A percentile compares a stretch with the other conserved stretches of the same genome.
phyloP scores from a whole-genome alignment of 37 sponge, comb jelly and placozoan genomes.

The Theonella swinhoei region DNA sequence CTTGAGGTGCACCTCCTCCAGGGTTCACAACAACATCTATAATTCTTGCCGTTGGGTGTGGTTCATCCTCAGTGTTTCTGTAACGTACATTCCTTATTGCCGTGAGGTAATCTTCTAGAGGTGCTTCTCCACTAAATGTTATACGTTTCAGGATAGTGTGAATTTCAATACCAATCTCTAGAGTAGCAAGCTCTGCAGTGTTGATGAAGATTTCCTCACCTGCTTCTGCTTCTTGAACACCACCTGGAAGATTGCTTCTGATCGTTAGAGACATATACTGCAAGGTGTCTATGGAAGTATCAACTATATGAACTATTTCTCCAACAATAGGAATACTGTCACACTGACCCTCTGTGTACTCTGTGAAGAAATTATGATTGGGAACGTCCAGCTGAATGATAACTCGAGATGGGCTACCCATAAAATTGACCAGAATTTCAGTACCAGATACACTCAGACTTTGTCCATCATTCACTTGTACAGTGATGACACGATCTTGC shows the following conservation, averaged over 20 bases:
- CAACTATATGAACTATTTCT: constrained; percentile 46
- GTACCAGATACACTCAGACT: not conserved
- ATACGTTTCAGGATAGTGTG: constrained; percentile 58
- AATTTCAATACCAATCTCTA: constrained; percentile 53
- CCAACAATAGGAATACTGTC: constrained; percentile 10
- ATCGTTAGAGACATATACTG: constrained; percentile 55
- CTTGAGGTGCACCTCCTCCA: constrained; percentile 74
- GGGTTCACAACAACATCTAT: constrained; percentile 69
- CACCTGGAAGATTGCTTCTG: constrained; percentile 22
- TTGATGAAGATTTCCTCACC: constrained; percentile 28
- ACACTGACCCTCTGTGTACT: constrained; percentile 34
- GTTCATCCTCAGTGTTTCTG: constrained; percentile 65
- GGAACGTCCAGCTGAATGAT: constrained; percentile 68
- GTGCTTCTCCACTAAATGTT: constrained; percentile 45
- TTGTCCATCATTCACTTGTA: not conserved
- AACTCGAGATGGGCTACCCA: constrained; percentile 37
- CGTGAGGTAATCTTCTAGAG: constrained; percentile 28
- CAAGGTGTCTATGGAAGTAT: constrained; percentile 55
- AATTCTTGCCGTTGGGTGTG: constrained; percentile 46
- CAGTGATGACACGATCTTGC: constrained; percentile 44
- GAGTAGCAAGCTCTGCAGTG: not conserved
- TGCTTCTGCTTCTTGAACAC: constrained; percentile 15
- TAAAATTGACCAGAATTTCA: constrained; percentile 45
- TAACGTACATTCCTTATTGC: constrained; percentile 59
- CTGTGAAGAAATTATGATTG: constrained; percentile 52